Conservation (phyloP, 1,140 invertebrate species). For the Drosophila kikkawai region DNA sequence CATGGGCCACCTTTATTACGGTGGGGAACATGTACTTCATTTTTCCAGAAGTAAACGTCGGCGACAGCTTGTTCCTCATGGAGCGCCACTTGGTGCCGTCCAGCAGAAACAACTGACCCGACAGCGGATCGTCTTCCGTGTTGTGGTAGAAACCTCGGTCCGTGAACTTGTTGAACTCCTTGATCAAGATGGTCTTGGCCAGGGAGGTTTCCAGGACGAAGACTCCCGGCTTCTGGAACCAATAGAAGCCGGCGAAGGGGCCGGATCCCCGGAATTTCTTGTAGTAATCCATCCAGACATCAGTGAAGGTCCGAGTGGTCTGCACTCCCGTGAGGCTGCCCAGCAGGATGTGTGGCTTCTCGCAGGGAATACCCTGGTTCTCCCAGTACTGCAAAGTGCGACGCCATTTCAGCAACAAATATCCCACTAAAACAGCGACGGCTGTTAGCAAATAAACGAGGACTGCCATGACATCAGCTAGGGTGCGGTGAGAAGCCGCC, state of each 20-base stretch:
- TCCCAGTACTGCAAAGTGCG: slow-evolving; percentile 79
- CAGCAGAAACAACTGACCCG: slow-evolving; percentile 85
- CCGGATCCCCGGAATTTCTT: slow-evolving; percentile 68
- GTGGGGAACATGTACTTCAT: slow-evolving; percentile 86
- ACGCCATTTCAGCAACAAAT: slow-evolving; percentile 29
- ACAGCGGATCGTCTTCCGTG: slow-evolving; percentile 85
- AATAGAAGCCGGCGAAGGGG: slow-evolving; percentile 83
- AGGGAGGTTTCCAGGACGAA: slow-evolving; percentile 87
- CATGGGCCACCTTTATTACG: slow-evolving; percentile 72
- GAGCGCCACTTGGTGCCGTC: slow-evolving; percentile 86
- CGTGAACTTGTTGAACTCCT: slow-evolving; percentile 87
- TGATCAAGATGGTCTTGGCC: slow-evolving; percentile 87
- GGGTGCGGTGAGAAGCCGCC: not conserved
- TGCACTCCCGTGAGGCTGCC: slow-evolving; percentile 73
- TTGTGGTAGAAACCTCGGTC: slow-evolving; percentile 86
- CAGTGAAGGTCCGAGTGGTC: slow-evolving; percentile 32
- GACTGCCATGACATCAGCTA: slow-evolving; percentile 29
- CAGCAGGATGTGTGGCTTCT: slow-evolving; percentile 72
- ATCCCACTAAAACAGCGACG: slow-evolving; percentile 29
- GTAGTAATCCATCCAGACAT: slow-evolving; percentile 72
- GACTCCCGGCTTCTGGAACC: slow-evolving; percentile 85
- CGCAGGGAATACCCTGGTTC: slow-evolving; percentile 82
- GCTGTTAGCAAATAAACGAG: not conserved
- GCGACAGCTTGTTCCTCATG: slow-evolving; percentile 86
- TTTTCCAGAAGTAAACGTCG: slow-evolving; percentile 87